These are phyloP conservation scores for Macrotis lagotis DNA, from an alignment of 2,113 vertebrate genomes.

Conservation along the genomic window DNA sequence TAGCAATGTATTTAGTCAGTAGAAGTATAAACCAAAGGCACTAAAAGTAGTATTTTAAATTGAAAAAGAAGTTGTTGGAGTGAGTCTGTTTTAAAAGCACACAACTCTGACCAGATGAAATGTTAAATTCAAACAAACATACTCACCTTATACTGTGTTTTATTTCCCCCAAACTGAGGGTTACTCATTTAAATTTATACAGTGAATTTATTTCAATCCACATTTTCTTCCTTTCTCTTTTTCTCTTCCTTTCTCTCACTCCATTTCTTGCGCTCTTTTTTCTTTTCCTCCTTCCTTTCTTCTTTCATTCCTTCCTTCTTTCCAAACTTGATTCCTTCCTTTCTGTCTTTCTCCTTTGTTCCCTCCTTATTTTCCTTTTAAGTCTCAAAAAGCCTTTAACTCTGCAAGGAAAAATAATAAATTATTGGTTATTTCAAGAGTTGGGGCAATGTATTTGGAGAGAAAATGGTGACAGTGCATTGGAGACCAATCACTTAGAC, in stretches of 20 bases:
- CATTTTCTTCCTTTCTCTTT: not conserved
- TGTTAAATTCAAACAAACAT: not conserved
- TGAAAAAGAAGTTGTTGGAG: not conserved
- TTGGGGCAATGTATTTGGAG: not conserved
- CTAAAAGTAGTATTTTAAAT: not conserved
- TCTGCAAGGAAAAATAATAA: not conserved
- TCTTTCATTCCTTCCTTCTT: not conserved
- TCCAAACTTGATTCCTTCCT: not conserved
- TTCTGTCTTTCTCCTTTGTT: not conserved
- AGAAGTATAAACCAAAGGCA: not conserved
- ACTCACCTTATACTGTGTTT: not conserved
- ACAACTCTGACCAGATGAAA: not conserved
- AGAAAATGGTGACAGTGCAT: not conserved
- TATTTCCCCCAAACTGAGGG: not conserved
- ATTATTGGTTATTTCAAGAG: not conserved
- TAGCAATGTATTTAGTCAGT: not conserved
- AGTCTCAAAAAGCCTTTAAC: not conserved
- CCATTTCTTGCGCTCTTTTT: too few species aligned
- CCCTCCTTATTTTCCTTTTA: not conserved
- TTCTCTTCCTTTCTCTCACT: not conserved
- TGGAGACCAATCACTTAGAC: not conserved
- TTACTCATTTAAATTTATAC: not conserved
- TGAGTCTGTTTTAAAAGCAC: not conserved
- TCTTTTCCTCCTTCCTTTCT: not conserved
- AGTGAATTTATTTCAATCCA: not conserved